Percentiles rank a stretch among this genome's conserved stretches.
These are phyloP conservation scores for Triplophysa yarkandensis DNA, from an alignment of 2,797 vertebrate species.

Conservation along the genomic window DNA sequence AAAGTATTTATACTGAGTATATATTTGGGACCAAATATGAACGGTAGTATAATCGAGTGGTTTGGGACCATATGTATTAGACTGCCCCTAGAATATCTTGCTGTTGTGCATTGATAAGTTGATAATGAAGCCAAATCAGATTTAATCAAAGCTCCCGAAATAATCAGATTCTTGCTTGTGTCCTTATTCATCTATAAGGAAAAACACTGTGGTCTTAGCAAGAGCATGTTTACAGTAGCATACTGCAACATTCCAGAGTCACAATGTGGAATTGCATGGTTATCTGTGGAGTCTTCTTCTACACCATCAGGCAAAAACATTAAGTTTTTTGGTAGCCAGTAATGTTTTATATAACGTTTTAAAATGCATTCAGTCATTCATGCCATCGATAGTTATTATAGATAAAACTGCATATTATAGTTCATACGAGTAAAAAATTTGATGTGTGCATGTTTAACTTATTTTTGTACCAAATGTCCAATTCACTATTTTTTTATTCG, in stretches of 20 bases:
- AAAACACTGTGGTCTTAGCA: slow-evolving; percentile 1
- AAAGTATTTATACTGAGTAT: slow-evolving; percentile 50
- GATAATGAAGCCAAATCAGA: slow-evolving; percentile 26
- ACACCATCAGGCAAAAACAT: slow-evolving; percentile 1
- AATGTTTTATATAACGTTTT: slow-evolving; percentile 30
- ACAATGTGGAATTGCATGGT: slow-evolving; percentile 30
- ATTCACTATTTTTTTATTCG: slow-evolving; percentile 27
- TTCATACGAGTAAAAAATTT: slow-evolving; percentile 16
- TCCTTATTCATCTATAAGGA: slow-evolving; percentile 1
- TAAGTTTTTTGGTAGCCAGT: slow-evolving; percentile 9
- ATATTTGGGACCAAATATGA: slow-evolving; percentile 55
- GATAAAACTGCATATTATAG: slow-evolving; percentile 12
- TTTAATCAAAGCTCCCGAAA: slow-evolving; percentile 9
- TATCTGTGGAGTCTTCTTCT: slow-evolving; percentile 9
- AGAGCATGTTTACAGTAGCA: slow-evolving; percentile 19
- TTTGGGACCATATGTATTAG: slow-evolving; percentile 48
- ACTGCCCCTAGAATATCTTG: slow-evolving; percentile 20
- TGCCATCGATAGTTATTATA: slow-evolving; percentile 11
- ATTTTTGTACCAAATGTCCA: slow-evolving; percentile 35
- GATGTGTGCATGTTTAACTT: slow-evolving; percentile 22
- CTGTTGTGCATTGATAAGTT: slow-evolving; percentile 11
- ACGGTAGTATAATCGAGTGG: slow-evolving; percentile 28
- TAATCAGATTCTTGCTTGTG: not conserved
- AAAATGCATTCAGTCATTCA: slow-evolving; percentile 8
- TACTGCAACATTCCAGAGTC: slow-evolving; percentile 24